phyloP scores from a whole-genome alignment of 2,113 vertebrate genomes.

The Petromus typicus region DNA sequence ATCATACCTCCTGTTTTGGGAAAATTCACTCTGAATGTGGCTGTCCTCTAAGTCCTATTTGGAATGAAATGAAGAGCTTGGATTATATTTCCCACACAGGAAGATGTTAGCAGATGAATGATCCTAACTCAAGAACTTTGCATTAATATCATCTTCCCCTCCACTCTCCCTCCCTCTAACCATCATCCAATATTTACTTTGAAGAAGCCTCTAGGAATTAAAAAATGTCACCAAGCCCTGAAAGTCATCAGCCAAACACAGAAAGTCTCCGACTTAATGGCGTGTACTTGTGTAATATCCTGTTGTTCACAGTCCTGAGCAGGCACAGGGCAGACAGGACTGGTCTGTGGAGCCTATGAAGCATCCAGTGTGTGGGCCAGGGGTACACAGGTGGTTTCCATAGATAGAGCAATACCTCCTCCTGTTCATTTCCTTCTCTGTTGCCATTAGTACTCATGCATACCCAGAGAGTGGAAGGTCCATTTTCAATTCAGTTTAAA shows the following conservation, averaged over 20 bases:
- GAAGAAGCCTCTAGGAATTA: not conserved
- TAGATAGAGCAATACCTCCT: not conserved
- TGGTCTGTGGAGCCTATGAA: not conserved
- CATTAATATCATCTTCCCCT: not conserved
- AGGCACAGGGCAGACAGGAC: not conserved
- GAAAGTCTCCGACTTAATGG: not conserved
- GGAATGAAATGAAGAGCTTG: constrained; percentile 34
- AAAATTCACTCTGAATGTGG: constrained; percentile 61
- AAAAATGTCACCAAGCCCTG: not conserved
- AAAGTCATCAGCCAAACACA: not conserved
- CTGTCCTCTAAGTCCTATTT: constrained; percentile 50
- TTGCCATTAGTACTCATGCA: not conserved
- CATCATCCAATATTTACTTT: not conserved
- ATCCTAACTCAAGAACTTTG: not conserved
- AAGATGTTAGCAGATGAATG: not conserved
- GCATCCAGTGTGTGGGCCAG: too few species aligned
- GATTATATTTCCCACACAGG: not conserved
- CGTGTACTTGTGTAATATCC: not conserved
- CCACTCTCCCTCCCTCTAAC: not conserved
- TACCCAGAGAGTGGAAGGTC: not conserved
- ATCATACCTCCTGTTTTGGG: not conserved
- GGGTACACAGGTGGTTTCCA: not conserved
- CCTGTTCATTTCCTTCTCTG: not conserved
- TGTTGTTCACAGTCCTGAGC: not conserved
- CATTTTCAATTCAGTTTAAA: not conserved